phyloP scores from a whole-genome alignment of 2,113 vertebrate genomes.

The Ictidomys tridecemlineatus region DNA sequence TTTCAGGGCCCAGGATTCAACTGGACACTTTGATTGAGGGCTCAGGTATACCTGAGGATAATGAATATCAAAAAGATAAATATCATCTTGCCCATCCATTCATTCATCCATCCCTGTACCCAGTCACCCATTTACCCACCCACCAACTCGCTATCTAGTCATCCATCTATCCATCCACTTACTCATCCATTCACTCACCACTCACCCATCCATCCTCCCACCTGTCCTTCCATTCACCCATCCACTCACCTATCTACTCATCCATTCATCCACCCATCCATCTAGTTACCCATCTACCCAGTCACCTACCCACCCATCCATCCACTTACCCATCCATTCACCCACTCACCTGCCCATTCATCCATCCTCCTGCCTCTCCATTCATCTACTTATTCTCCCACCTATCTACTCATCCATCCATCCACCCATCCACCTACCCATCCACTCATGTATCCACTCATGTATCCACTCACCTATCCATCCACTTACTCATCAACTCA shows the following conservation, averaged over 20 bases:
- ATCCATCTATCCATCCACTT: neutral
- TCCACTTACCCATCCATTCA: neutral
- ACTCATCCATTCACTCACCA: too few species aligned
- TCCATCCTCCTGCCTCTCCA: too few species aligned
- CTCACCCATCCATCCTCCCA: too few species aligned
- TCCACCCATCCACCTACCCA: too few species aligned
- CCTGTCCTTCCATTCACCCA: neutral
- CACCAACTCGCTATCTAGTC: too few species aligned
- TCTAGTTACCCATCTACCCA: too few species aligned
- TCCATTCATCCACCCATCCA: accelerated
- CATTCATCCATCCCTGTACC: neutral
- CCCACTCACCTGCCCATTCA: too few species aligned
- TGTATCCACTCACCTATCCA: too few species aligned
- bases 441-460: too few species aligned
- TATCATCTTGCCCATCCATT: neutral
- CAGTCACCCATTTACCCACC: too few species aligned
- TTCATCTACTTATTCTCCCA: neutral
- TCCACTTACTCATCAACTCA: too few species aligned
- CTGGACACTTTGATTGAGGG: neutral
- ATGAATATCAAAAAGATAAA: neutral
- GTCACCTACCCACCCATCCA: neutral
- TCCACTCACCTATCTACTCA: neutral
- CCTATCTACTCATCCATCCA: too few species aligned
- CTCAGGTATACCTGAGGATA: neutral
- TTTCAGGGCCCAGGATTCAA: neutral